Conservation (phyloP, 2,113 vertebrate species). For the Psittacula cyanocephala region DNA sequence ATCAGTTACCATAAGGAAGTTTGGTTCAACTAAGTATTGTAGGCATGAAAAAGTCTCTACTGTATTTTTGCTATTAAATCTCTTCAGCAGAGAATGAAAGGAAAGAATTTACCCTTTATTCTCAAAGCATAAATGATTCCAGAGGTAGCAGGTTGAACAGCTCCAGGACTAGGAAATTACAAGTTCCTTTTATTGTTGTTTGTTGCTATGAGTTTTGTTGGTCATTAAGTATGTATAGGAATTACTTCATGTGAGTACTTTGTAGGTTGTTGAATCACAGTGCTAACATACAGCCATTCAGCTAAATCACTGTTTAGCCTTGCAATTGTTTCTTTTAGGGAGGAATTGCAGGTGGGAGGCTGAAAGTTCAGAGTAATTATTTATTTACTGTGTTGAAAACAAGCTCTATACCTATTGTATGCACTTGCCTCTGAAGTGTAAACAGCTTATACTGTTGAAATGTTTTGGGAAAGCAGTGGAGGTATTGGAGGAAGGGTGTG, state of each 20-base stretch:
- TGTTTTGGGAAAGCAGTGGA: neutral
- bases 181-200: conserved; percentile 1
- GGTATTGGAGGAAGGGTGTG: neutral
- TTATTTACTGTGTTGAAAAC: neutral
- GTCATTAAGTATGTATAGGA: neutral
- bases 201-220: neutral
- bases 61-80: neutral
- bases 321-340: conserved; percentile 11
- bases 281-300: neutral
- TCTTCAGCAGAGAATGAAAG: neutral
- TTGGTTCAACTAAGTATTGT: neutral
- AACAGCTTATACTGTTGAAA: neutral
- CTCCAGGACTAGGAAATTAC: neutral
- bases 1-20: neutral
- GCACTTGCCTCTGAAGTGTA: conserved; percentile 2
- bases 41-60: neutral
- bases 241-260: neutral
- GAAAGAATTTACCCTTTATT: neutral
- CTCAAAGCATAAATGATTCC: neutral
- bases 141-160: neutral
- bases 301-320: neutral
- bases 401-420: conserved; percentile 1
- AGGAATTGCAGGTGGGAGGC: conserved; percentile 16
- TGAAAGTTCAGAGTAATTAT: conserved; percentile 32
- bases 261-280: neutral